Evolutionary conservation across 1,140 invertebrate genomes (phyloP).

Genomic region (Polypedilum pembai): DNA sequence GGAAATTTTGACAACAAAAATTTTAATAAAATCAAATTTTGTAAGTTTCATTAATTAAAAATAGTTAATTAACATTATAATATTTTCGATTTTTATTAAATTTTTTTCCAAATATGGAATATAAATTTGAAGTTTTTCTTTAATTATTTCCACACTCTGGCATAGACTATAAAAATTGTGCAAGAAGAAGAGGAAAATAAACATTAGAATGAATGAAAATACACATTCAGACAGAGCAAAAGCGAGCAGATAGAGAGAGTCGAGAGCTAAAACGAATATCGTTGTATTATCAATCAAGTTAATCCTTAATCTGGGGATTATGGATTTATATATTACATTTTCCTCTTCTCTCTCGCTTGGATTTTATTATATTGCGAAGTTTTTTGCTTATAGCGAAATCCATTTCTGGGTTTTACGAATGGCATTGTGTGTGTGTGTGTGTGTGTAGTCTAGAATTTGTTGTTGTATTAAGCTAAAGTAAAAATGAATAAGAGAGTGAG

Average conservation of each 20-base stretch:
- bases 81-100: too few species aligned
- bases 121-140: too few species aligned
- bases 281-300: slow-evolving; percentile 28
- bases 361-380: slow-evolving; percentile 5
- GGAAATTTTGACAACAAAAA: too few species aligned
- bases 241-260: too few species aligned
- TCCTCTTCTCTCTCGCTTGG: not conserved
- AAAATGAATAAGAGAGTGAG: not conserved
- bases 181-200: not conserved
- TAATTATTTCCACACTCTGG: not conserved
- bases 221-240: not conserved
- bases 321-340: slow-evolving; percentile 27
- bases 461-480: slow-evolving; percentile 6
- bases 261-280: not conserved
- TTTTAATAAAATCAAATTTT: too few species aligned
- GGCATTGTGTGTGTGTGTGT: too few species aligned
- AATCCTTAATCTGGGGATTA: slow-evolving; percentile 28
- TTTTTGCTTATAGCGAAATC: not conserved
- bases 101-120: too few species aligned
- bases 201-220: not conserved
- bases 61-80: too few species aligned
- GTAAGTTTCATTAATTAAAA: too few species aligned
- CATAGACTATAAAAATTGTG: not conserved
- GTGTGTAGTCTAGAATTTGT: not conserved
- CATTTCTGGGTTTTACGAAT: not conserved